A percentile compares a stretch with the other conserved stretches of the same genome.
Evolutionary conservation across 2,888 invertebrate species (phyloP).

Genomic region (Leucania comma): DNA sequence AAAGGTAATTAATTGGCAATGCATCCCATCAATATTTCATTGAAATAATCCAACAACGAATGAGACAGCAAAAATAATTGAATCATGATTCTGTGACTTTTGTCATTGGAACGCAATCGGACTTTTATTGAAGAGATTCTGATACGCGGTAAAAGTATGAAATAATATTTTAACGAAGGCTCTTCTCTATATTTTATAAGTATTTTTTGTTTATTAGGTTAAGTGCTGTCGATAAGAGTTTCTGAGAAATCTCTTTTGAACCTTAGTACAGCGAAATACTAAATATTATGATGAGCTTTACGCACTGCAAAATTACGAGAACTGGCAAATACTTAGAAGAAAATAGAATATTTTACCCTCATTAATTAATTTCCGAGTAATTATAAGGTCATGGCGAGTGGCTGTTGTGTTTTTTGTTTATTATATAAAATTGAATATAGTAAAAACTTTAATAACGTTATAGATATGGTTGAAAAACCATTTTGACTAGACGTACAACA

Average conservation of each 20-base stretch:
- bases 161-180: conserved; percentile 16
- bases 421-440: not conserved
- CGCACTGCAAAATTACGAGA: not conserved
- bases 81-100: conserved; percentile 51
- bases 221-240: conserved; percentile 2
- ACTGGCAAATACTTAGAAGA: not conserved
- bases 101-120: conserved; percentile 17
- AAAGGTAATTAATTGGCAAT: conserved; percentile 14
- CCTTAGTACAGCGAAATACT: conserved; percentile 1
- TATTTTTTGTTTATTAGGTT: not conserved
- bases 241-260: conserved; percentile 1
- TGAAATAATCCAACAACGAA: conserved; percentile 22
- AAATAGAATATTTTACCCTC: not conserved
- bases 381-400: not conserved
- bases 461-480: not conserved
- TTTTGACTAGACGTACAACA: too few relatives aligned
- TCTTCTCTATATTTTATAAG: not conserved
- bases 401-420: not conserved
- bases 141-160: not conserved
- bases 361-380: not conserved
- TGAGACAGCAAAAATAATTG: conserved; percentile 62
- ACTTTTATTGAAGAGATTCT: conserved; percentile 1
- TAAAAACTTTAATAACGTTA: not conserved
- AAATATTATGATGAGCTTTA: conserved; percentile 4
- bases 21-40: conserved; percentile 38